Conservation (phyloP, 1,140 invertebrate species). For the Drosophila bocki region DNA sequence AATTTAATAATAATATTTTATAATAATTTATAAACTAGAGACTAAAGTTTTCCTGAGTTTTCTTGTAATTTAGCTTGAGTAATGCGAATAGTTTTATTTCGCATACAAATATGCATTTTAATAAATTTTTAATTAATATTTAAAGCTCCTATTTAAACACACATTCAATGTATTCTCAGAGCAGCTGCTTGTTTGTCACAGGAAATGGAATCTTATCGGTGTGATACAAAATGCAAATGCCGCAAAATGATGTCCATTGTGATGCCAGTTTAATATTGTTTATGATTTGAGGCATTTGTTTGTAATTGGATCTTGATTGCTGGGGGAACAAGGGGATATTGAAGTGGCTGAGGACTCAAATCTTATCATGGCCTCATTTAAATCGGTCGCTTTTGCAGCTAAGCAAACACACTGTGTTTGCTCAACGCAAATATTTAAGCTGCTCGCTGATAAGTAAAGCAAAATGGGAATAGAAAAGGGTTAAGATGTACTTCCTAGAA, state of each 20-base stretch:
- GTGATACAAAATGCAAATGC: conserved; percentile 23
- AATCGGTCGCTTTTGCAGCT: conserved; percentile 39
- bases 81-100: not conserved
- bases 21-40: not conserved
- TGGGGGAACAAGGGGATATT: conserved; percentile 8
- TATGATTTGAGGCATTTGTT: conserved; percentile 40
- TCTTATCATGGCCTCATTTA: conserved; percentile 49
- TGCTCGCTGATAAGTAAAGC: conserved; percentile 9
- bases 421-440: conserved; percentile 38
- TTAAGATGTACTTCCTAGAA: conserved; percentile 8
- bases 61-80: too few relatives aligned
- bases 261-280: conserved; percentile 37
- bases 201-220: conserved; percentile 53
- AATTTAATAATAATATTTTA: not conserved
- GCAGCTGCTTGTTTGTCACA: conserved; percentile 24
- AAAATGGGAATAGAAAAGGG: conserved; percentile 18
- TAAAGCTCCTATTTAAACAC: not conserved
- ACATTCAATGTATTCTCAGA: not conserved
- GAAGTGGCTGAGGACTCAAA: conserved; percentile 5
- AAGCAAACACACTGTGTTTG: conserved; percentile 53
- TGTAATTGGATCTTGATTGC: conserved; percentile 59
- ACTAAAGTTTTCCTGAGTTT: not conserved
- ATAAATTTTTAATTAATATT: not conserved
- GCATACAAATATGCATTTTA: too few relatives aligned
- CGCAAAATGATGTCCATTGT: conserved; percentile 55